Evolutionary conservation across 2,113 vertebrate species (phyloP), one percentile per base, ranked within the genome.

Genomic region (Crypturellus undulatus): DNA sequence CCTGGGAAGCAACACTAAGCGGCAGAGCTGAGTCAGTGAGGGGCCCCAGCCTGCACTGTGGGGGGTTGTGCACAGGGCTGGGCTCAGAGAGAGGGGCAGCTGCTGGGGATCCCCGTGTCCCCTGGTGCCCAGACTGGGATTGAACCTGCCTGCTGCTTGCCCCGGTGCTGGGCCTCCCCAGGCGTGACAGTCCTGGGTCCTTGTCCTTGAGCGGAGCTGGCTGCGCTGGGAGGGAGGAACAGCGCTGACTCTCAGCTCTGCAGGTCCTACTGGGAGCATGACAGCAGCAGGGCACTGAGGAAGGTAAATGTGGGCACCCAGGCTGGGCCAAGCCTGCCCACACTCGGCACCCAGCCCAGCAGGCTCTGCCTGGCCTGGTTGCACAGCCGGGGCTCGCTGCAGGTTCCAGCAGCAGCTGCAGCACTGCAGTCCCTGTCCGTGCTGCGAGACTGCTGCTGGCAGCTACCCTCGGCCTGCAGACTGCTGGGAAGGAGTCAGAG

Each of bases 1-100:
- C 95, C 97, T 30, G 88, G 96, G 94, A 97, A 97, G 96, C 30
- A 19, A 91, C 82, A 90, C 88, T 71, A 72, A 84, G 82, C 84
- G 92, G 84, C 68, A 92, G 80, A 94, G 73, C 79, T 92, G 92
- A 96, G 79, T 80, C 88, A 73, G 77, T 0, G 3, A 77, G 32
- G 67, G 91, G 34, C 71, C 36, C 42, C 2, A 11, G 77, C 36
- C 69, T 24, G 38, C 68, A 68, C 72, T 59, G 65, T 4, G 4
- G 63, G n/a, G 25, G 63, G 5, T n/a, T 40, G 12, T 54, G 17
- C 28, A 72, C 40, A 8, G 67, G 34, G 30, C 71, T 51, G 63
- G 78, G 49, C 36, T 67, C 12, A 28, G 59, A 75, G 69, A 84
- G 32, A 60, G 34, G 42, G 60, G 36, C 25, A 89, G 51, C 34